These are phyloP conservation scores for Baccha elongata DNA, from an alignment of 2,888 invertebrate genomes.

Conservation along the genomic window DNA sequence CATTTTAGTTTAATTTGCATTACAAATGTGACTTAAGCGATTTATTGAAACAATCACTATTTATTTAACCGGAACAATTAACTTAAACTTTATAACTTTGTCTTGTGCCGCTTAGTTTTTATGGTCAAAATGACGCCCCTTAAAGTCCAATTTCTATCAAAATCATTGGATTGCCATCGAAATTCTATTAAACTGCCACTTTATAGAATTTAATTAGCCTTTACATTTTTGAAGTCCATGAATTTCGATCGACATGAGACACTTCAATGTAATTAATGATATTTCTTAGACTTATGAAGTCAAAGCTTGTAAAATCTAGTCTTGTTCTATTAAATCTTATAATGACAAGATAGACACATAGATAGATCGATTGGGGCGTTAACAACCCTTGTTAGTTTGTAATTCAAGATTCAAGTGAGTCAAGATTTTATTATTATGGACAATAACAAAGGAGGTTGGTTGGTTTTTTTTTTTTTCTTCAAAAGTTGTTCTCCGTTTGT, in stretches of 20 bases:
- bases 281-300: background rate
- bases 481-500: background rate
- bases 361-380: constrained; percentile 11
- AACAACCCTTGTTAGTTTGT: constrained; percentile 9
- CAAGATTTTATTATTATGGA: no score
- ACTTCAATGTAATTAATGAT: background rate
- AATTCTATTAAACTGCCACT: background rate
- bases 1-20: constrained; percentile 38
- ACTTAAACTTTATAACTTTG: constrained; percentile 13
- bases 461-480: background rate
- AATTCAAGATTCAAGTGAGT: background rate
- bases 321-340: background rate
- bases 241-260: constrained; percentile 7
- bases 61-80: constrained; percentile 35
- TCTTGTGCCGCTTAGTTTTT: constrained; percentile 7
- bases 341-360: constrained; percentile 1
- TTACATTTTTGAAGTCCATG: background rate
- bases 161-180: background rate
- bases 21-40: constrained; percentile 64
- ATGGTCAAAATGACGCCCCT: background rate
- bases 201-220: background rate
- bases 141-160: background rate
- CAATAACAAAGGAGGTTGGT: background rate
- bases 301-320: background rate
- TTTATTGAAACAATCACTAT: constrained; percentile 40